Percentiles rank a stretch among this genome's conserved stretches.
phyloP scores from a whole-genome alignment of 2,113 vertebrate species.

The Gambusia affinis region DNA sequence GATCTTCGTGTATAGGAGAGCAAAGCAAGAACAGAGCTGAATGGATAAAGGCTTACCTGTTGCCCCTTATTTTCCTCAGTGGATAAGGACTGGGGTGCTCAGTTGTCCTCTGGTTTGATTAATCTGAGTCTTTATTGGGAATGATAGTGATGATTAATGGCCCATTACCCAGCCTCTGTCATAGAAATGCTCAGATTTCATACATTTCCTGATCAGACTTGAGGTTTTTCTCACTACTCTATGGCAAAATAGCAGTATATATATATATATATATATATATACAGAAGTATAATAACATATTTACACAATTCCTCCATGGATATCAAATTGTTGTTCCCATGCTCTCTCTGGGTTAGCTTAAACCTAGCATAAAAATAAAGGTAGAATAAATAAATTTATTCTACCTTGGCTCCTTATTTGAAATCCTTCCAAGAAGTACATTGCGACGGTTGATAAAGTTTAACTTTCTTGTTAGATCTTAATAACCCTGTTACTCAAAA shows the following conservation, averaged over 20 bases:
- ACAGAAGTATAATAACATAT: neutral
- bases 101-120: conserved; percentile 66
- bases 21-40: conserved; percentile 70
- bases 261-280: no score
- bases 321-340: neutral
- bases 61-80: conserved; percentile 65
- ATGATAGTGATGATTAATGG: conserved; percentile 76
- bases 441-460: neutral
- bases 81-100: conserved; percentile 63
- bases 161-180: conserved; percentile 59
- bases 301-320: neutral
- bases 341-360: neutral
- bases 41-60: conserved; percentile 74
- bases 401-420: neutral
- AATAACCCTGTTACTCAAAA: conserved; percentile 9
- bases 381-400: neutral
- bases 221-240: conserved; percentile 47
- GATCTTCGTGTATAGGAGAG: conserved; percentile 70
- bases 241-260: conserved; percentile 6
- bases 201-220: conserved; percentile 54
- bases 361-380: neutral
- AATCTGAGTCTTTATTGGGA: conserved; percentile 71
- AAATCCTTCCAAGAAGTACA: neutral
- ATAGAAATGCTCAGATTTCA: conserved; percentile 65
- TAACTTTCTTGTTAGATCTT: neutral